Evolutionary conservation across 2,888 invertebrate species (phyloP).

Genomic region (Yponomeuta malinellus): DNA sequence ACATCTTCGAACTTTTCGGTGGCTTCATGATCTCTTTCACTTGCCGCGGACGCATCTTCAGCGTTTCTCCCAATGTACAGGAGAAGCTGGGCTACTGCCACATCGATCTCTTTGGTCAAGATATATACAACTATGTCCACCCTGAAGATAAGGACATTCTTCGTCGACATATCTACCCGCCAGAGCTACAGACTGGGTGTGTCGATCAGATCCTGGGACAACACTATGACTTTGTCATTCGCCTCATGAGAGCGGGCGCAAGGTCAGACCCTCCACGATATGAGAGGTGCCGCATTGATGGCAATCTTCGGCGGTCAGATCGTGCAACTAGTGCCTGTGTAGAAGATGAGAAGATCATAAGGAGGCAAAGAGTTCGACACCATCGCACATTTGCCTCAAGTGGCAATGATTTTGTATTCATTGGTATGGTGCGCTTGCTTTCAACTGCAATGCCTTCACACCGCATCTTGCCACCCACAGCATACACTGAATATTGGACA

Average conservation of each 20-base stretch:
- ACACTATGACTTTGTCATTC: constrained; percentile 74
- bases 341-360: constrained; percentile 68
- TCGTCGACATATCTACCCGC: constrained; percentile 79
- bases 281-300: constrained; percentile 82
- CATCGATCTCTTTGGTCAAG: constrained; percentile 93
- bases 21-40: constrained; percentile 89
- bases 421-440: constrained; percentile 83
- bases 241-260: constrained; percentile 81
- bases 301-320: constrained; percentile 76
- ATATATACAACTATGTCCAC: constrained; percentile 88
- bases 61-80: constrained; percentile 89
- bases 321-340: constrained; percentile 70
- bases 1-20: constrained; percentile 80
- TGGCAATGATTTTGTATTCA: constrained; percentile 80
- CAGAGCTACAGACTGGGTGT: constrained; percentile 59
- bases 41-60: constrained; percentile 87
- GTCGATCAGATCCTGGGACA: constrained; percentile 49
- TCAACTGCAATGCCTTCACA: constrained; percentile 75
- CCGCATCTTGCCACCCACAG: constrained; percentile 73
- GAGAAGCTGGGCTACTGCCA: constrained; percentile 89
- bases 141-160: constrained; percentile 88
- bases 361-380: constrained; percentile 70
- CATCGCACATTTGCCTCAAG: constrained; percentile 71
- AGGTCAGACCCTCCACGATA: constrained; percentile 83
- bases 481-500: constrained; percentile 91